Percentiles rank a stretch among this genome's conserved stretches.
phyloP scores from a whole-genome alignment of 2,797 vertebrate species.

The Mormyrus hasselquistii region DNA sequence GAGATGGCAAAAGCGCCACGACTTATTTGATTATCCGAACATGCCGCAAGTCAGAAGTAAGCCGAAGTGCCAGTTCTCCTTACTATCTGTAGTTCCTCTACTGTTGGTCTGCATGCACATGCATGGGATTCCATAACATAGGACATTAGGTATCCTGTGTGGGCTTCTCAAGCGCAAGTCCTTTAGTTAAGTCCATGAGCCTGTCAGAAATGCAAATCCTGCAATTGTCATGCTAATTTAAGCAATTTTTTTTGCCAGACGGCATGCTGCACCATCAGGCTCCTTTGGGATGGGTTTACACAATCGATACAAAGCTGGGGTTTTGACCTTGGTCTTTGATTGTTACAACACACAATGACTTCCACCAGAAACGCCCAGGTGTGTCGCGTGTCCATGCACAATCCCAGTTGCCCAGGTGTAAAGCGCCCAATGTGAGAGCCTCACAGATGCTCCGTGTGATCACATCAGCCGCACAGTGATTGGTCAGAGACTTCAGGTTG shows the following conservation, averaged over 20 bases:
- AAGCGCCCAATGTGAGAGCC: neutral
- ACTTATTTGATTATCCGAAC: neutral
- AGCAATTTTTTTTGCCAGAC: neutral
- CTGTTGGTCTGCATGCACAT: neutral
- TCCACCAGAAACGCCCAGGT: conserved; percentile 1
- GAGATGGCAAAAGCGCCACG: neutral
- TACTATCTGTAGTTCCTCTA: neutral
- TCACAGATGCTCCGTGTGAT: neutral
- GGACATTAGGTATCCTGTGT: neutral
- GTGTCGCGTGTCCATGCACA: neutral
- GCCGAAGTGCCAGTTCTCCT: neutral
- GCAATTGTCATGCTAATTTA: conserved; percentile 5
- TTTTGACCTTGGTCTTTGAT: neutral
- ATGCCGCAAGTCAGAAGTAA: neutral
- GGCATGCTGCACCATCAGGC: neutral
- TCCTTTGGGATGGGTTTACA: neutral
- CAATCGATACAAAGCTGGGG: neutral
- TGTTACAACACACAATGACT: neutral
- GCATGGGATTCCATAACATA: neutral
- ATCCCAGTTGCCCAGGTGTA: neutral
- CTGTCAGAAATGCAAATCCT: conserved; percentile 1
- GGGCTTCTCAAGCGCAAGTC: neutral
- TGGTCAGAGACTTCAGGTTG: neutral
- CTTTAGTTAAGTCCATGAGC: neutral
- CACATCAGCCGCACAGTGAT: neutral